Conservation (phyloP, 2,797 vertebrate genomes). For the Diglossa cyanea region DNA sequence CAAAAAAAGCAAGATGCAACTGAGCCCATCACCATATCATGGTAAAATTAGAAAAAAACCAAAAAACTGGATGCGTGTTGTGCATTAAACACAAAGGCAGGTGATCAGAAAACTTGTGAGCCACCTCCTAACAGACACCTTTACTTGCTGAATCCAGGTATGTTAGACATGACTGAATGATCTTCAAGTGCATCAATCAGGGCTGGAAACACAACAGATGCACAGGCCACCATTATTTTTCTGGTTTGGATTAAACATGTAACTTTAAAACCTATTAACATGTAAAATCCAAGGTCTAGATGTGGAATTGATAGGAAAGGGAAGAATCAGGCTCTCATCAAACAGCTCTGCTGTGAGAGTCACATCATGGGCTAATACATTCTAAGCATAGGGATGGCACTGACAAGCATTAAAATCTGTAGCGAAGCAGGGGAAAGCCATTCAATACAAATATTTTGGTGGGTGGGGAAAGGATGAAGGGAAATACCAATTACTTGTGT, state of each 20-base stretch:
- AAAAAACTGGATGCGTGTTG: background rate
- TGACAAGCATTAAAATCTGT: background rate
- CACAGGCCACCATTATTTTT: background rate
- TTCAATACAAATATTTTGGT: background rate
- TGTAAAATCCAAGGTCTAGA: background rate
- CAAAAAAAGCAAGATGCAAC: background rate
- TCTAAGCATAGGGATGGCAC: background rate
- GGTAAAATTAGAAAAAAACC: background rate
- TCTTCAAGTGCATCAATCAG: background rate
- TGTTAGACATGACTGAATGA: background rate
- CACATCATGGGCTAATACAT: background rate
- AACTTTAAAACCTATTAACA: background rate
- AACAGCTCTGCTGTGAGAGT: background rate
- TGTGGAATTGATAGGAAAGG: background rate
- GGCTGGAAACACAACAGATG: background rate
- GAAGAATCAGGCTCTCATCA: background rate
- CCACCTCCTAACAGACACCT: background rate
- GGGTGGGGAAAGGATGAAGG: background rate
- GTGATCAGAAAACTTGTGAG: background rate
- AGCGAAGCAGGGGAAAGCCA: background rate
- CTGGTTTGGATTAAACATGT: background rate
- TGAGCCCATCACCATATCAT: background rate
- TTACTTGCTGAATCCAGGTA: conserved; percentile 12
- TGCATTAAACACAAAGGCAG: conserved; percentile 11
- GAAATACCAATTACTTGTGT: background rate